Base-by-base conservation (phyloP, 2,113 vertebrate species). In the Brachyhypopomus gauderio region DNA sequence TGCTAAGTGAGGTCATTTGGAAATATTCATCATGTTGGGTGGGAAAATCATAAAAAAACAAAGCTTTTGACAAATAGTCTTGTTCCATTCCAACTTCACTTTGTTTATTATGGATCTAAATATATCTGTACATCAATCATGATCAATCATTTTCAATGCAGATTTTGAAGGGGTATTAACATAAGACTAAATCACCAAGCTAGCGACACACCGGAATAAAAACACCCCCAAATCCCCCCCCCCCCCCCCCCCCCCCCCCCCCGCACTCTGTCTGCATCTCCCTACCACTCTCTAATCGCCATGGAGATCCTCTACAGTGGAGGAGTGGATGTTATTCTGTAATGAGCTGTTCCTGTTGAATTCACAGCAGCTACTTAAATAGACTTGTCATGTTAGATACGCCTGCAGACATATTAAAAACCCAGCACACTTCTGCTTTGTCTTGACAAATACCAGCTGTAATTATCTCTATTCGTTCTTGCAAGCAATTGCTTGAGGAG, bases 271-370 rank as follows among this genome's bases (percentile, higher is more conserved):
- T 69, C 72, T 41, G 34, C 1, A 20, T 69, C 70, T 75, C n/a
- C 56, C 77, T 58, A 34, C 45, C 81, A 19, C 72, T 27, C 62
- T 70, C 52, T 90, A 87, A 89, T 85, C 85, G 80, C 85, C 86
- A 86, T 86, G 34, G 77, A 84, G 85, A 79, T 85, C 71, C 60
- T 79, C 55, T 17, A 84, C 55, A 58, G 80, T 48, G 38, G 69
- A 83, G 74, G 45, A 36, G 2, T 63, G 73, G 76, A 83, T 20
- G 59, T 67, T 84, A 71, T 8, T 75, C 83, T 77, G 70, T 90
- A 90, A 90, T 75, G 52, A 90, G 83, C 86, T 85, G 77, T 80
- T 77, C 79, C 83, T 87, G 84, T 78, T 89, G 83, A 83, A 85
- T 86, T 84, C 84, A 77, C 78, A 75, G 83, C 79, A 85, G 84